Base-by-base conservation (phyloP, 2,888 invertebrate species). In the Troilus luridus region DNA sequence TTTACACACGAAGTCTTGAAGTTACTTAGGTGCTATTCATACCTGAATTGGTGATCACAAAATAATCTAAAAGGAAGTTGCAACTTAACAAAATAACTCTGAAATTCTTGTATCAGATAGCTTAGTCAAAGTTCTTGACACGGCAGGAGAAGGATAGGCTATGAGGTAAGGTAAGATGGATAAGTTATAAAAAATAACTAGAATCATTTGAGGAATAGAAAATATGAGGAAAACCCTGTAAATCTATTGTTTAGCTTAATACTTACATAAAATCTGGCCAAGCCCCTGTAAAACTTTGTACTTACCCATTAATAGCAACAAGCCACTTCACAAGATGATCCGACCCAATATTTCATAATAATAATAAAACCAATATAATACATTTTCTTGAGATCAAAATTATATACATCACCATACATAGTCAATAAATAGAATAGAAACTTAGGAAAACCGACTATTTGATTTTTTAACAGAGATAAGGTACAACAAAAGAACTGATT, bases 21-120 rank as follows among this genome's bases (percentile, higher is more conserved):
- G 56, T 58, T 85, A 85, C 85, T 85, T 56, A 85, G 56, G 11
- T n/a, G 56, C 85, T 85, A 85, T 85, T 85, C 85, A 85, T 85
- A 85, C 85, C 85, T 85, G 85, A 85, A 85, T 85, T n/a, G 85
- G n/a, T 85, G 56, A 85, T 85, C 54, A 85, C 85, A 56, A 85
- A n/a, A 85, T 85, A n/a, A 85, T 85, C 85, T 85, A 56, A 85
- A n/a, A 58, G 85, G 85, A 85, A 85, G n/a, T 85, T 85, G 19
- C 56, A 56, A 21, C n/a, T 85, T 85, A 21, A 85, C 21, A 85
- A 56, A 41, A 54, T 54, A 81, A n/a, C n/a, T 56, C 5, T 85
- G 11, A 56, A 27, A 77, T 77, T 77, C 72, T 77, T 7, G 72
- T 77, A 77, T 41, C 72, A 41, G 27, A 77, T 77, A 85, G 56